These are phyloP conservation scores for Archivesica marissinica DNA, from an alignment of 1,140 invertebrate species.

Conservation along the genomic window DNA sequence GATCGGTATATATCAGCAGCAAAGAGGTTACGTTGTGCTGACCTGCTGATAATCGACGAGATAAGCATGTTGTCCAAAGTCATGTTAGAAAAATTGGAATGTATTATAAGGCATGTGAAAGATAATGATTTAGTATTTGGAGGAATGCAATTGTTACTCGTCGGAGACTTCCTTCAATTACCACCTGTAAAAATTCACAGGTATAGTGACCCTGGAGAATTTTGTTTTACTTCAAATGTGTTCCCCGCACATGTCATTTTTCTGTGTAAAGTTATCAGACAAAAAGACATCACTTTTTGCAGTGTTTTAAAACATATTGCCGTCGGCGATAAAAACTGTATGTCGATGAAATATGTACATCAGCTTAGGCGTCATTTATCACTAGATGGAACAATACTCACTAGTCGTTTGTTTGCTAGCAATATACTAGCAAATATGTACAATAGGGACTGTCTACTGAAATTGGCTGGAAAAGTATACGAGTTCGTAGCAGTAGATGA, in stretches of 20 bases:
- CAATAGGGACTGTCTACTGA: conserved; percentile 50
- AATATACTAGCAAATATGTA: conserved; percentile 35
- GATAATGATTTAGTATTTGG: too few relatives aligned
- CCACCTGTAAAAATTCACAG: conserved; percentile 41
- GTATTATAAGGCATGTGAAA: too few relatives aligned
- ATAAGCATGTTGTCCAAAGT: too few relatives aligned
- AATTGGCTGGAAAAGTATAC: conserved; percentile 8
- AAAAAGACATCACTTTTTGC: neutral
- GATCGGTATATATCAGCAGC: too few relatives aligned
- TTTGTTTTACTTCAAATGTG: conserved; percentile 33
- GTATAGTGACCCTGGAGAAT: conserved; percentile 35
- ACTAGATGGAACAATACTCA: neutral
- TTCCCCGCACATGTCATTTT: conserved; percentile 10
- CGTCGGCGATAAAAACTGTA: neutral
- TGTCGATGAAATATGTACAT: conserved; percentile 2
- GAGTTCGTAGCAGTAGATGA: conserved; percentile 39
- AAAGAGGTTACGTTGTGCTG: too few relatives aligned
- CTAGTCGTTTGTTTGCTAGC: conserved; percentile 19
- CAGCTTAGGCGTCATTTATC: conserved; percentile 13
- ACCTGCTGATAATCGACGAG: too few relatives aligned
- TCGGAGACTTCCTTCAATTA: conserved; percentile 27
- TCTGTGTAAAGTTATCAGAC: conserved; percentile 22
- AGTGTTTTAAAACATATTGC: conserved; percentile 19
- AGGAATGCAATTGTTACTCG: conserved; percentile 3
- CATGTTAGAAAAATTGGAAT: too few relatives aligned